phyloP scores from a whole-genome alignment of 2,113 vertebrate genomes.

The Sus scrofa region DNA sequence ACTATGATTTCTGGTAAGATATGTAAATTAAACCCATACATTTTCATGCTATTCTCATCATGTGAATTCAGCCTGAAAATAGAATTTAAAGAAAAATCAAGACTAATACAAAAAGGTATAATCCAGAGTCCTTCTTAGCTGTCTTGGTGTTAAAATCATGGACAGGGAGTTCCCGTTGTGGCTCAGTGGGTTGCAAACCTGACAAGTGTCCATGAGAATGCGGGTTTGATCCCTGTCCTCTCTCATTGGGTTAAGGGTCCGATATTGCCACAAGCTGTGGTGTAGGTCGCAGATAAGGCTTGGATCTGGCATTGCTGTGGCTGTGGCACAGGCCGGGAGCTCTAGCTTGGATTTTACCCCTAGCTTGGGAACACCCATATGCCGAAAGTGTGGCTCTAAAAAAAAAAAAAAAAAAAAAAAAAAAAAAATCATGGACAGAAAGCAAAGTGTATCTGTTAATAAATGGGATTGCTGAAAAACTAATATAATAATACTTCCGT shows the following conservation, averaged over 20 bases:
- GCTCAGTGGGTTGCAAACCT: no score
- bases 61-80: not conserved
- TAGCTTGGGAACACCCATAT: no score
- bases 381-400: no score
- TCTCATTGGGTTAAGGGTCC: no score
- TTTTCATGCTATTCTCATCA: not conserved
- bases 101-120: not conserved
- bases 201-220: no score
- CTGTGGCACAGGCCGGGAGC: no score
- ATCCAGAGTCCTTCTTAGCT: not conserved
- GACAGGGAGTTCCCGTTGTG: not conserved
- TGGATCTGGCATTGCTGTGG: no score
- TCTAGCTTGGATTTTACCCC: no score
- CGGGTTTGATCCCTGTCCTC: no score
- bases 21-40: not conserved
- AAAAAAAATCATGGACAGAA: not conserved
- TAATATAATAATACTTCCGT: not conserved
- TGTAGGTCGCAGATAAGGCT: no score
- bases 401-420: no score
- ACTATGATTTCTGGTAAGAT: not conserved
- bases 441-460: not conserved
- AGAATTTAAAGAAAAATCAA: constrained; percentile 20
- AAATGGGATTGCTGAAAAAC: not conserved
- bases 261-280: no score
- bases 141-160: not conserved